Evolutionary conservation across 2,888 invertebrate species (phyloP).

Genomic region (Laothoe populi): DNA sequence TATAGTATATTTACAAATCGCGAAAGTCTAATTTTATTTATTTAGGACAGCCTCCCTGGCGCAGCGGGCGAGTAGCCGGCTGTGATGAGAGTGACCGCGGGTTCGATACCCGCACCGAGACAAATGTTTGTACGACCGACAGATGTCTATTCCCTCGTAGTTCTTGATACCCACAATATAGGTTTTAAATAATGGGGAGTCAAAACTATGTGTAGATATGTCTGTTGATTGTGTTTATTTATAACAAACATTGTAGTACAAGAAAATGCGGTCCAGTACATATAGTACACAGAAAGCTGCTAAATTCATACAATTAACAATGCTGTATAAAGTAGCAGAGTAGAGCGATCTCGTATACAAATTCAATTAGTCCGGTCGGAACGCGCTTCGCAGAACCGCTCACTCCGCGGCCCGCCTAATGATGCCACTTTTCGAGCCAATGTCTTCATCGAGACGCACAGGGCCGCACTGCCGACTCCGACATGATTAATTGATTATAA

Average conservation of each 20-base stretch:
- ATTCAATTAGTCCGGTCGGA: constrained; percentile 61
- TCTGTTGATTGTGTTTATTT: too few species aligned
- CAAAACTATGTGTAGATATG: too few species aligned
- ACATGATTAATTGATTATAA: constrained; percentile 24
- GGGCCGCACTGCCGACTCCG: constrained; percentile 50
- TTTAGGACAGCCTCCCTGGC: too few species aligned
- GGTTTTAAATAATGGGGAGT: too few species aligned
- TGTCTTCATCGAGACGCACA: constrained; percentile 70
- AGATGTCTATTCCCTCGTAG: too few species aligned
- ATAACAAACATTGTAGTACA: neutral
- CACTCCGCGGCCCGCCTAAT: constrained; percentile 55
- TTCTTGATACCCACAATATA: too few species aligned
- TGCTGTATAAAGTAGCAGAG: neutral
- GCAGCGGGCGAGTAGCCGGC: too few species aligned
- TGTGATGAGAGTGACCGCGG: too few species aligned
- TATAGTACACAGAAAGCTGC: constrained; percentile 1
- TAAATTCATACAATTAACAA: constrained; percentile 11
- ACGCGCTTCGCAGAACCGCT: constrained; percentile 56
- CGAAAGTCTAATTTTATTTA: too few species aligned
- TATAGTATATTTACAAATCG: too few species aligned
- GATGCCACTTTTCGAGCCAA: constrained; percentile 69
- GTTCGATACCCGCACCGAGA: too few species aligned
- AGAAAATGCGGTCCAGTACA: neutral
- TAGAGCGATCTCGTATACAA: constrained; percentile 42
- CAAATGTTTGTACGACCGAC: too few species aligned